These are phyloP conservation scores for Ecliptopera silaceata DNA, from an alignment of 2,888 invertebrate species.

Conservation along the genomic window DNA sequence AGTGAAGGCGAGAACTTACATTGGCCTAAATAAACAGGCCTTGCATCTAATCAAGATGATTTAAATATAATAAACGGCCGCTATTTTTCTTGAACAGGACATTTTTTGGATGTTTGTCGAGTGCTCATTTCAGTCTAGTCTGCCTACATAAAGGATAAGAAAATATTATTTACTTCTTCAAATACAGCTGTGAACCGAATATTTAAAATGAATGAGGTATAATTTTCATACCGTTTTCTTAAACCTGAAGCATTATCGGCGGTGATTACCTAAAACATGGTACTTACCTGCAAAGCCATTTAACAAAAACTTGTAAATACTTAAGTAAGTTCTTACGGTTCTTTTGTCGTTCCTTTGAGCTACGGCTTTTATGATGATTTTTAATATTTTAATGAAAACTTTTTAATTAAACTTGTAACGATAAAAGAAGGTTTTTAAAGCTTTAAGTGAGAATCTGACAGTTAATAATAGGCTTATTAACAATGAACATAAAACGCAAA, in stretches of 20 bases:
- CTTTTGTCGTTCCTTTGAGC: neutral
- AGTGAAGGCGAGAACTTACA: neutral
- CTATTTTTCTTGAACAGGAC: too few relatives aligned
- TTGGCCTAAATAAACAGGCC: too few relatives aligned
- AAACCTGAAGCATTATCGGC: too few relatives aligned
- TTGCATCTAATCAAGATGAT: too few relatives aligned
- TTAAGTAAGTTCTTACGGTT: neutral
- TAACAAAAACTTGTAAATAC: neutral
- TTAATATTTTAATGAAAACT: conserved; percentile 8
- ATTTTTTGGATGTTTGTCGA: too few relatives aligned
- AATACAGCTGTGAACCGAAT: too few relatives aligned
- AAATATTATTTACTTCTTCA: too few relatives aligned
- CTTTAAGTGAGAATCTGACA: neutral
- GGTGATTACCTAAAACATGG: neutral
- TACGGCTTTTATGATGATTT: neutral
- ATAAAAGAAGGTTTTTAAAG: neutral
- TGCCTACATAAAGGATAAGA: too few relatives aligned
- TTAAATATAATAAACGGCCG: too few relatives aligned
- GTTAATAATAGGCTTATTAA: conserved; percentile 3
- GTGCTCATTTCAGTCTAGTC: too few relatives aligned
- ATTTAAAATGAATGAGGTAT: too few relatives aligned
- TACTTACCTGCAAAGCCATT: neutral
- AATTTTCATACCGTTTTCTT: too few relatives aligned
- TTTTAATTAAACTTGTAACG: conserved; percentile 11
- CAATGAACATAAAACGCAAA: neutral